Conservation (phyloP, 1,140 invertebrate genomes). For the Rhopalosiphum maidis region DNA sequence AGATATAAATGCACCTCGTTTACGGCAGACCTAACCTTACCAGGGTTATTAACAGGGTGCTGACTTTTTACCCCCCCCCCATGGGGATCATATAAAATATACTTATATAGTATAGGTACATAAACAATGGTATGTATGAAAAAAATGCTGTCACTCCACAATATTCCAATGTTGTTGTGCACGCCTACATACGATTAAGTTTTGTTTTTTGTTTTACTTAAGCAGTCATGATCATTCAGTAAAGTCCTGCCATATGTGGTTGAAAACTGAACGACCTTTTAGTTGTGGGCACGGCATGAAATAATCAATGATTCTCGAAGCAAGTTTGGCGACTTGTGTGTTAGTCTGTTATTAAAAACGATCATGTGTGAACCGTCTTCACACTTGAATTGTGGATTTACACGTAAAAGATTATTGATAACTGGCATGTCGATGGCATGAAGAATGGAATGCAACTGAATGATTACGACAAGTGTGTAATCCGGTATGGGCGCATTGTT, state of each 20-base stretch:
- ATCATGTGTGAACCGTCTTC: background rate
- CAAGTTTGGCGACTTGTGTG: no score
- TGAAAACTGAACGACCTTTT: background rate
- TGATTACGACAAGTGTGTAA: background rate
- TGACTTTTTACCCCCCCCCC: background rate
- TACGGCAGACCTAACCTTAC: background rate
- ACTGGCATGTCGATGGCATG: background rate
- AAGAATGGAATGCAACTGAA: background rate
- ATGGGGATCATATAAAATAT: background rate
- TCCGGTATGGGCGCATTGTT: background rate
- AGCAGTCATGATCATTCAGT: background rate
- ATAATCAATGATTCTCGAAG: background rate
- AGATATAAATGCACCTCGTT: background rate
- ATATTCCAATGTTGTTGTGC: background rate
- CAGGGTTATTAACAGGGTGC: no score
- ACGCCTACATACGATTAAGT: background rate
- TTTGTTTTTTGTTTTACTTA: background rate
- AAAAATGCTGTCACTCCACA: background rate
- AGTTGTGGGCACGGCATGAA: background rate
- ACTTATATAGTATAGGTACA: background rate
- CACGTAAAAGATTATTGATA: background rate
- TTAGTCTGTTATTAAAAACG: background rate
- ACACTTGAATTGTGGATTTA: background rate
- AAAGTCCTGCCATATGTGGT: background rate
- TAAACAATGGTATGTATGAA: background rate